These are phyloP conservation scores for Ametastegia equiseti DNA, from an alignment of 2,888 invertebrate species.

Conservation along the genomic window DNA sequence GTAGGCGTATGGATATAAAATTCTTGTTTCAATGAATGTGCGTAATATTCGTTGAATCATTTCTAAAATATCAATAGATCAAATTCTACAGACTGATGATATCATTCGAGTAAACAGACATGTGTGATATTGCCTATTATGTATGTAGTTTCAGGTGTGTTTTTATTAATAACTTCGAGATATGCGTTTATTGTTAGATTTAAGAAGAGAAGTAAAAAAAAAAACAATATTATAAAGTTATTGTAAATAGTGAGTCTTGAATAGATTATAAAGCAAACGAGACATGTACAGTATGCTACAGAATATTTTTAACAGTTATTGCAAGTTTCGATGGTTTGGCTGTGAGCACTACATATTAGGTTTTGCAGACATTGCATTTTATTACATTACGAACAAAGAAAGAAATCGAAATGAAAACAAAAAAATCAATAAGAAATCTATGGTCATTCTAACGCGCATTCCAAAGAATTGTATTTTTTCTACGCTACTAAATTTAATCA, in stretches of 20 bases:
- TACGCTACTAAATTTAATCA: conserved; percentile 7
- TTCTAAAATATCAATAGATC: conserved; percentile 3
- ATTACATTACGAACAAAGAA: not conserved
- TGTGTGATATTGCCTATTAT: conserved; percentile 3
- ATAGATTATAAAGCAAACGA: conserved; percentile 20
- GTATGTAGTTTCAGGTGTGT: not conserved
- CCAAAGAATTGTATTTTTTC: conserved; percentile 26
- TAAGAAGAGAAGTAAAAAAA: not conserved
- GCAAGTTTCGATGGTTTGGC: conserved; percentile 14
- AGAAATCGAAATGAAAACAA: not conserved
- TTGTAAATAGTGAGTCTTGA: conserved; percentile 17
- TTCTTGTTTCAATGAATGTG: not conserved
- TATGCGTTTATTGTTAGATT: not conserved
- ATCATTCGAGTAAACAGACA: not conserved
- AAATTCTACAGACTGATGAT: conserved; percentile 29
- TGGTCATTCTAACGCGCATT: conserved; percentile 28
- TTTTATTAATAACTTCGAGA: not conserved
- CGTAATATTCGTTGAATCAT: conserved; percentile 13
- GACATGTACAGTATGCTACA: not conserved
- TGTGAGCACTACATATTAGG: conserved; percentile 17
- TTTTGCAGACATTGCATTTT: conserved; percentile 23
- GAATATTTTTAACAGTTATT: not conserved
- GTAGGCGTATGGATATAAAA: not conserved
- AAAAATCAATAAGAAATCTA: not conserved
- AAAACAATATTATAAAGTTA: not conserved